Base-by-base conservation (phyloP, 1,140 invertebrate species). In the Papilio polytes region DNA sequence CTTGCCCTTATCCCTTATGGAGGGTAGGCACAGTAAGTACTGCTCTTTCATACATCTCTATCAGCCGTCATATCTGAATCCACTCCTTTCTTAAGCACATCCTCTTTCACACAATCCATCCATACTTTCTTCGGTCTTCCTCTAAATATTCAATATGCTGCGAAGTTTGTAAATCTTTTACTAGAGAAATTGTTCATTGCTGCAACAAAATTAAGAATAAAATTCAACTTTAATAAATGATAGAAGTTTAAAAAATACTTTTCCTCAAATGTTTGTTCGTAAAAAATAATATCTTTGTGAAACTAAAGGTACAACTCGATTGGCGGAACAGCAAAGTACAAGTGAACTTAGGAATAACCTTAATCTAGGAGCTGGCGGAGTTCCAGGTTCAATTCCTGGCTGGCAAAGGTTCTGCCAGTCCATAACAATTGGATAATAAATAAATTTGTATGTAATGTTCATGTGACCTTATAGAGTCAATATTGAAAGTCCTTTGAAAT, bases 311-410 rank as follows among this genome's bases (percentile, higher is more conserved):
- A 36, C 36, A 36, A 36, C 36, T 36, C 36, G 13, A 66, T 66
- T 66, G 22, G 13, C n/a, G 20, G n/a, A 31, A 12, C 1, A 66
- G 26, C 63, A 66, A 66, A 66, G 22, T 26, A 66, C 63, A 12
- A 66, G 63, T 4, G 63, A 66, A 66, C 63, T 66, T 66, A 13
- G 26, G 10, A 31, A 63, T 22, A 63, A 66, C 63, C 63, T 66
- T 26, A 66, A 66, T 66, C 63, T 31, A 66, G 3, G 63, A 66
- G 4, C 63, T 66, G 63, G 77, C 77, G 7, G 56, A 41, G 31
- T 41, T 79, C 77, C 77, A 79, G 53, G 20, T 56, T 22, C 63
- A 26, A 66, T 66, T 66, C 63, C 2, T 31, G 12, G 26, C 63
- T 66, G 26, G 26, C 26, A 12, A 63, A 20, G 63, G 26, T 12